phyloP scores from a whole-genome alignment of 2,113 vertebrate species.

The Aix galericulata region DNA sequence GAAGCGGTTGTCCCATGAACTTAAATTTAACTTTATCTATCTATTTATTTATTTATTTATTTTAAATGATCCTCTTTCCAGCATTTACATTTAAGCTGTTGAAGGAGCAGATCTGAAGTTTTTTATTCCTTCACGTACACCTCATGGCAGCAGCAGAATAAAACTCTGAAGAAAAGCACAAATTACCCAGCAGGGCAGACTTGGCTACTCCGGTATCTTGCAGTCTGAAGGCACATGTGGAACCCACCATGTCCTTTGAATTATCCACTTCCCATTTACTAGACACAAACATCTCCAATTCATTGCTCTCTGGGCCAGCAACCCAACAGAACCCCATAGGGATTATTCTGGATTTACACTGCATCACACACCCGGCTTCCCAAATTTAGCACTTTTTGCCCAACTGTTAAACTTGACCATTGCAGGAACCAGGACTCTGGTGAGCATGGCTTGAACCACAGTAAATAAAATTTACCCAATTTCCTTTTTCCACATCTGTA shows the following conservation, averaged over 20 bases:
- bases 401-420: accelerated
- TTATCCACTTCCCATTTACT: background rate
- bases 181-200: constrained; percentile 2
- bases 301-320: background rate
- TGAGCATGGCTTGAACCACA: background rate
- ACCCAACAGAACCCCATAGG: background rate
- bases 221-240: background rate
- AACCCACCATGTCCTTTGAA: background rate
- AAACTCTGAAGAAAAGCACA: constrained; percentile 16
- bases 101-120: background rate
- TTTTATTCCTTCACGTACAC: background rate
- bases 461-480: background rate
- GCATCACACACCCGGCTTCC: background rate
- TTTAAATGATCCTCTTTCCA: background rate
- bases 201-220: background rate
- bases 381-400: background rate
- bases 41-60: background rate
- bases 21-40: background rate
- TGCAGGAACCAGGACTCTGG: background rate
- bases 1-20: accelerated
- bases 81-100: accelerated
- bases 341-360: background rate
- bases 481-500: background rate
- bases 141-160: background rate
- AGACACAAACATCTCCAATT: background rate